Evolutionary conservation across 2,888 invertebrate species (phyloP), one percentile per base, ranked within the genome.

Genomic region (Cordilura impudica): DNA sequence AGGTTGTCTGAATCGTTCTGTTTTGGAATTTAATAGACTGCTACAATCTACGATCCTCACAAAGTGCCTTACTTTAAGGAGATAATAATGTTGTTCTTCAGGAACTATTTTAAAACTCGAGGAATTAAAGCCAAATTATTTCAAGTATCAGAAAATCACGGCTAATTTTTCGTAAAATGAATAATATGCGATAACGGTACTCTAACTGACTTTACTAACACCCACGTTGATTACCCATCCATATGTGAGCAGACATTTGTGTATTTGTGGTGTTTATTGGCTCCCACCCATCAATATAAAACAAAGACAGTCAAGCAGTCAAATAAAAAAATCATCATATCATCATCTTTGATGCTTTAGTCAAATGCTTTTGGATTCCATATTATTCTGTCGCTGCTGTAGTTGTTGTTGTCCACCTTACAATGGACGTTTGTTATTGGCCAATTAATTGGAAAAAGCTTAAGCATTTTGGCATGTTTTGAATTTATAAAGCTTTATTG

Each of bases 401-500:
- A 7, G 26, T 67, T 74, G 45, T 49, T 19, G 35, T 35, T 74
- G 63, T 56, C 61, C 61, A 45, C n/a, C 73, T 78, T 47, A 49
- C 69, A 54, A 70, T 61, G 69, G 75, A 45, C 35, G 60, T 67
- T 78, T 81, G 73, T 81, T 79, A 82, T 82, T 75, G 72, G 69
- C 72, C 73, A 78, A 78, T 78, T 78, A 80, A 80, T 81, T 81
- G 81, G 81, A 73, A 76, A 69, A 69, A 67, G 74, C 81, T 76
- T 80, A 80, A 83, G 82, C 74, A 71, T 71, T 78, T 81, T 80
- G 81, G 78, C 82, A 82, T 83, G 82, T 80, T 82, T 80, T 82
- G 82, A 82, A 82, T 83, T 79, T 81, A 76, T 76, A 81, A 81
- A 78, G 61, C 47, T 61, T 66, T 53, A 82, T 70, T 78, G 70